Percentiles rank a stretch among this genome's conserved stretches.
phyloP scores from a whole-genome alignment of 2,888 invertebrate genomes.

The Ypsolopha sequella region DNA sequence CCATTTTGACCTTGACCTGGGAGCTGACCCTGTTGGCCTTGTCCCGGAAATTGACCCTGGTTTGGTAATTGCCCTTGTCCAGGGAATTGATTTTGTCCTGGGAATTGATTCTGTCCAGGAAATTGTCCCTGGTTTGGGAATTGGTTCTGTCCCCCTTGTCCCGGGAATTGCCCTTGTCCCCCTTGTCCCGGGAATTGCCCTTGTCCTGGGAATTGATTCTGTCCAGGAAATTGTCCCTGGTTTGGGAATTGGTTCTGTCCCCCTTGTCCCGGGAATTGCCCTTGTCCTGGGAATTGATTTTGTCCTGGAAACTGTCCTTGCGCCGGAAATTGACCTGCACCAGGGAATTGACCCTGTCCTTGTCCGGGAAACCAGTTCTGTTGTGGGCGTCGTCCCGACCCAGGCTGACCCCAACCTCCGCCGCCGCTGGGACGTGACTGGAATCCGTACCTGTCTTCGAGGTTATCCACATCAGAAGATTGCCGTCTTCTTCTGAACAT shows the following conservation, averaged over 20 bases:
- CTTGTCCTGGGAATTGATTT: slow-evolving; percentile 11
- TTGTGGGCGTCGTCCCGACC: neutral
- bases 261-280: slow-evolving; percentile 8
- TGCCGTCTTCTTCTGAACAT: slow-evolving; percentile 29
- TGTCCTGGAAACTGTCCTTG: slow-evolving; percentile 9
- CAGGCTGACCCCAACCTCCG: neutral
- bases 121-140: slow-evolving; percentile 8
- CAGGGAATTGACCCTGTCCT: slow-evolving; percentile 9
- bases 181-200: slow-evolving; percentile 6
- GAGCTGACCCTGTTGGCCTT: slow-evolving; percentile 3
- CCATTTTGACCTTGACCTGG: slow-evolving; percentile 1
- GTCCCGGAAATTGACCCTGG: slow-evolving; percentile 1
- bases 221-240: neutral
- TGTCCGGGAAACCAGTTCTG: slow-evolving; percentile 4
- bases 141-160: slow-evolving; percentile 9
- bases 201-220: slow-evolving; percentile 2
- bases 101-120: slow-evolving; percentile 9
- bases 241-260: neutral
- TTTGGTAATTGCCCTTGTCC: neutral
- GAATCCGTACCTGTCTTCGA: neutral
- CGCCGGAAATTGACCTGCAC: too few relatives aligned
- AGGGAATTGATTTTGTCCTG: slow-evolving; percentile 1
- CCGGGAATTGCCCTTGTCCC: slow-evolving; percentile 7
- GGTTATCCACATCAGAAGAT: slow-evolving; percentile 9
- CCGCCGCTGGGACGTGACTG: neutral